phyloP scores from a whole-genome alignment of 2,113 vertebrate genomes.

The Paraplagusia blochii region DNA sequence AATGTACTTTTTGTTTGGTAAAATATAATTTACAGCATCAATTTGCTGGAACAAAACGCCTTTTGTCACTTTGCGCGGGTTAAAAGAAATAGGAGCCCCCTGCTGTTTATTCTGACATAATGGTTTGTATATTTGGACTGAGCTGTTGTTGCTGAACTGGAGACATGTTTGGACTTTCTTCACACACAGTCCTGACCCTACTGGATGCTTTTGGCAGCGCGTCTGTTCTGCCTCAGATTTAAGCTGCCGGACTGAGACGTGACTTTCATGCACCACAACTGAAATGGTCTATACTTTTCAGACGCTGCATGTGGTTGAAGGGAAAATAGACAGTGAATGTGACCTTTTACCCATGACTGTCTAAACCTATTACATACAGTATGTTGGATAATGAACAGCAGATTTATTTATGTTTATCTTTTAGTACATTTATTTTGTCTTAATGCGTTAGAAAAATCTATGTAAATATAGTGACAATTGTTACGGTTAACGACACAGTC shows the following conservation, averaged over 20 bases:
- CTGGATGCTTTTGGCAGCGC: background rate
- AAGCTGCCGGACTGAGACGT: no score
- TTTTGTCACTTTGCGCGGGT: no score
- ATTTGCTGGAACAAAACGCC: no score
- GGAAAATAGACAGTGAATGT: background rate
- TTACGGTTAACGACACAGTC: no score
- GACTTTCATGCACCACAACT: background rate
- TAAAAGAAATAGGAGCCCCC: no score
- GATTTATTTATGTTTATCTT: no score
- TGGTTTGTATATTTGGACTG: background rate
- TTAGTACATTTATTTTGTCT: no score
- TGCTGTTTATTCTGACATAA: background rate
- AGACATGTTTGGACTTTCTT: background rate
- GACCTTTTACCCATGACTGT: background rate
- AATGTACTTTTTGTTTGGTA: no score
- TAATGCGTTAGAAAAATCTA: no score
- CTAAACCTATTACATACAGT: background rate
- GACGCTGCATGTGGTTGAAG: no score
- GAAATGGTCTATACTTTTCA: background rate
- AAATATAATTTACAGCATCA: no score
- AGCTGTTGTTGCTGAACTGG: background rate
- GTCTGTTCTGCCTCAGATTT: background rate
- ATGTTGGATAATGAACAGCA: background rate
- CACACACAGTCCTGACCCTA: background rate
- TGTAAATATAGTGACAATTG: no score